These are phyloP conservation scores for Drosophila phalerata DNA, from an alignment of 2,888 invertebrate species.

Conservation along the genomic window DNA sequence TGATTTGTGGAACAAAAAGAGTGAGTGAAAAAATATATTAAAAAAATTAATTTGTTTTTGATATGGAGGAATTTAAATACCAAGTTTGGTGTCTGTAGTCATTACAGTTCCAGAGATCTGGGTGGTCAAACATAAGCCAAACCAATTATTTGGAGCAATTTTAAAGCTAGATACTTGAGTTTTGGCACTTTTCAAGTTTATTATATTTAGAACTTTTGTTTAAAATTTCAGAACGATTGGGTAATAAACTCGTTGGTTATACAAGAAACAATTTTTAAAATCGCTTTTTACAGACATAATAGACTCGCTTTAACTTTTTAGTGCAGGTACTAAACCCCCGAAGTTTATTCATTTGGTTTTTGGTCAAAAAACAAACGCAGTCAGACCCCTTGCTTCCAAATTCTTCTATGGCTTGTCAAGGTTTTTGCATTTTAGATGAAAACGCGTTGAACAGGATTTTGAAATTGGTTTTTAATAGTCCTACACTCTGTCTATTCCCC, in stretches of 20 bases:
- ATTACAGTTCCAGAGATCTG: background rate
- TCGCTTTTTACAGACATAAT: background rate
- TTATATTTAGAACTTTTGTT: background rate
- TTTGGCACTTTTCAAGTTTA: background rate
- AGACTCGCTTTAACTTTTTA: background rate
- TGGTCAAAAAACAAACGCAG: constrained; percentile 57
- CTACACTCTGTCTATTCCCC: constrained; percentile 16
- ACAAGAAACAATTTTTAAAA: no score
- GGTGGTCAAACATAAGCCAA: background rate
- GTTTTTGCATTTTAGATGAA: constrained; percentile 68
- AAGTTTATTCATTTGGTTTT: constrained; percentile 50
- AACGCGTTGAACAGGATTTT: constrained; percentile 52
- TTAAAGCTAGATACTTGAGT: background rate
- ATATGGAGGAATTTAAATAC: background rate
- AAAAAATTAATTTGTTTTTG: no score
- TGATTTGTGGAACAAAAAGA: no score
- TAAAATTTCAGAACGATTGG: background rate
- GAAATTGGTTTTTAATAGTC: constrained; percentile 66
- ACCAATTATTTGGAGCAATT: background rate
- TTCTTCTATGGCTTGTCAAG: background rate
- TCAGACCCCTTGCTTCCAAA: background rate
- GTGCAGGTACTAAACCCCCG: background rate
- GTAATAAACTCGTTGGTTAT: background rate
- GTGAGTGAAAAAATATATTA: no score
- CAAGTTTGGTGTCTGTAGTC: no score